phyloP scores from a whole-genome alignment of 2,797 vertebrate species.

The Brotula barbata region DNA sequence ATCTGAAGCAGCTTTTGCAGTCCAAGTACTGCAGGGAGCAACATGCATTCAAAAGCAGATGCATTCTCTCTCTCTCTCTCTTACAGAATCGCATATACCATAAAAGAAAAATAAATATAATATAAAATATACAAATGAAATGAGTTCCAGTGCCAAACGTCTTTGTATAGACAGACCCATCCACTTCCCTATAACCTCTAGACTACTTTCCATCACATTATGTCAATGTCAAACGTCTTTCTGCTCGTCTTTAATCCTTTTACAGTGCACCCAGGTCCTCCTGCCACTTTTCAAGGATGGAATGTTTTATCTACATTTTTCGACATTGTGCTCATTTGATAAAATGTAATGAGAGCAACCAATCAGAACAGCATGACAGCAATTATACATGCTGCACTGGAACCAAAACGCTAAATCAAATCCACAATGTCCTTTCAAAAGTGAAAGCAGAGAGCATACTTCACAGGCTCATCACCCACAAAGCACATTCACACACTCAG shows the following conservation, averaged over 20 bases:
- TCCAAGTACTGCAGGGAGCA: too few species aligned
- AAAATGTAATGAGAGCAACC: slow-evolving; percentile 2
- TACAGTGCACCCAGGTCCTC: not conserved
- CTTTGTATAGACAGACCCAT: too few species aligned
- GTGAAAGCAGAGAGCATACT: not conserved
- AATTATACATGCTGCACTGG: not conserved
- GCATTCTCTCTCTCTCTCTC: too few species aligned
- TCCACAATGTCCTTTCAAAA: not conserved
- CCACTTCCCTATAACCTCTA: too few species aligned
- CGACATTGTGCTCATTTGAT: slow-evolving; percentile 4
- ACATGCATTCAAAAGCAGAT: too few species aligned
- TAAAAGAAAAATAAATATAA: not conserved
- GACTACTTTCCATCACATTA: not conserved
- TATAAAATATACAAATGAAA: too few species aligned
- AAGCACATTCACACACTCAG: not conserved
- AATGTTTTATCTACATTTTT: slow-evolving; percentile 1
- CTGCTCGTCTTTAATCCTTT: not conserved
- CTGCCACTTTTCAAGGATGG: not conserved
- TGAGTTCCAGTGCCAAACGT: too few species aligned
- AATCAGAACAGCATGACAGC: not conserved
- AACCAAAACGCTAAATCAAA: not conserved
- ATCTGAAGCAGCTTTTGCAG: too few species aligned
- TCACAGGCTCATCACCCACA: slow-evolving; percentile 18
- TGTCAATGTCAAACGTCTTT: slow-evolving; percentile 10
- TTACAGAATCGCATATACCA: too few species aligned